Evolutionary conservation across 2,888 invertebrate species (phyloP).

Genomic region (Lutraria lutraria): DNA sequence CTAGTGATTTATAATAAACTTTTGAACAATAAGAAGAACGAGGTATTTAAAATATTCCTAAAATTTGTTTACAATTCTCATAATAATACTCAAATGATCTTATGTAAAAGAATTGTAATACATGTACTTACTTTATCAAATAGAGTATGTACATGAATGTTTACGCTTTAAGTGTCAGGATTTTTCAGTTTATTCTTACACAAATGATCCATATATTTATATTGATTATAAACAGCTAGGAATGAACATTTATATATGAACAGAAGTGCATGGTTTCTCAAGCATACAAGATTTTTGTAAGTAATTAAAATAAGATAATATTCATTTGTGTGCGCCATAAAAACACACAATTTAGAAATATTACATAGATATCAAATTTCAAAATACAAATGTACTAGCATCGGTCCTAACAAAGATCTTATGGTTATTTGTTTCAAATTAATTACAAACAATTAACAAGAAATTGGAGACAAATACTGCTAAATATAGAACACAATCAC

Average conservation of each 20-base stretch:
- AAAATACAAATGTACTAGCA: neutral
- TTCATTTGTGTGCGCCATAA: too few species aligned
- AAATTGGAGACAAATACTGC: neutral
- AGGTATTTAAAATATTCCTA: neutral
- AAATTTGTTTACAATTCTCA: conserved; percentile 10
- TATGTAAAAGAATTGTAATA: neutral
- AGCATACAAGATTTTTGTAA: neutral
- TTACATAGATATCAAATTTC: conserved; percentile 19
- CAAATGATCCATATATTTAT: neutral
- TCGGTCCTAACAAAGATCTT: neutral
- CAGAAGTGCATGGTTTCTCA: neutral
- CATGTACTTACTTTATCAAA: neutral
- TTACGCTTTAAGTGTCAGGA: neutral
- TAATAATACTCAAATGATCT: neutral
- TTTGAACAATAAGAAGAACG: too few species aligned
- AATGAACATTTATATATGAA: neutral
- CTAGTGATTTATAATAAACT: too few species aligned
- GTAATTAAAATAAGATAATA: too few species aligned
- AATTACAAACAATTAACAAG: neutral
- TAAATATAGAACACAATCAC: neutral
- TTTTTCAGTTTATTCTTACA: neutral
- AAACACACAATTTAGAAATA: neutral
- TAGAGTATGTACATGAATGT: neutral
- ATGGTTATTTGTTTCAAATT: neutral
- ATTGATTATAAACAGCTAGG: too few species aligned